Evolutionary conservation across 2,797 vertebrate genomes (phyloP).

Genomic region (Huso huso): DNA sequence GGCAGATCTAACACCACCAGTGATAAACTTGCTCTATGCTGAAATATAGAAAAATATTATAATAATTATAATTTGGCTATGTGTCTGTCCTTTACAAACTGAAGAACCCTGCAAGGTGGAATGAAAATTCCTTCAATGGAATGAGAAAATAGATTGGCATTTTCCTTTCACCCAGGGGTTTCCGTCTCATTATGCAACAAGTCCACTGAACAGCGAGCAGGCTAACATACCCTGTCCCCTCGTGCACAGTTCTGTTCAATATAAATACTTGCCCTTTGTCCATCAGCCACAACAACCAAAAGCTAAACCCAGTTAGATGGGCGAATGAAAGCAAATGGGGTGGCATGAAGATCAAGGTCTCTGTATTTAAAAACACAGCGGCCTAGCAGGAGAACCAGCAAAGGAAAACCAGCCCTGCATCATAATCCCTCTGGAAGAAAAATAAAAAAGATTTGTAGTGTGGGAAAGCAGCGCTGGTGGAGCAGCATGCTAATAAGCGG

Average conservation of each 20-base stretch:
- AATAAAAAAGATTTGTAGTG: constrained; percentile 47
- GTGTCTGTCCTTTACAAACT: no score
- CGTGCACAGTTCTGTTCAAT: background rate
- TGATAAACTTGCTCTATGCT: no score
- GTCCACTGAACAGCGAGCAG: background rate
- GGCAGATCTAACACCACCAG: no score
- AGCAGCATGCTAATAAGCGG: constrained; percentile 52
- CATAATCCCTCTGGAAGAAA: constrained; percentile 1
- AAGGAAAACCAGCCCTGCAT: background rate
- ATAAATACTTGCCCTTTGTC: constrained; percentile 10
- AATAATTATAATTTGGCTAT: no score
- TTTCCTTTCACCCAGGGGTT: constrained; percentile 2
- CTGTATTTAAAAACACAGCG: constrained; percentile 13
- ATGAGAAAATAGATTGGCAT: constrained; percentile 11
- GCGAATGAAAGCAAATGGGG: constrained; percentile 10
- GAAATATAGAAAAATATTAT: no score
- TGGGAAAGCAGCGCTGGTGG: constrained; percentile 48
- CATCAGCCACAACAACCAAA: constrained; percentile 6
- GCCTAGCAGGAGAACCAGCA: background rate
- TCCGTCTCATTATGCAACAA: constrained; percentile 3
- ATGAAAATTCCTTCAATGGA: constrained; percentile 4
- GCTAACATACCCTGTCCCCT: constrained; percentile 5
- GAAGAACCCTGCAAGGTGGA: no score
- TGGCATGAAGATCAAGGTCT: constrained; percentile 12
- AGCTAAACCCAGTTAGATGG: constrained; percentile 1